Evolutionary conservation across 2,888 invertebrate genomes (phyloP).

Genomic region (Stenodera caucasica): DNA sequence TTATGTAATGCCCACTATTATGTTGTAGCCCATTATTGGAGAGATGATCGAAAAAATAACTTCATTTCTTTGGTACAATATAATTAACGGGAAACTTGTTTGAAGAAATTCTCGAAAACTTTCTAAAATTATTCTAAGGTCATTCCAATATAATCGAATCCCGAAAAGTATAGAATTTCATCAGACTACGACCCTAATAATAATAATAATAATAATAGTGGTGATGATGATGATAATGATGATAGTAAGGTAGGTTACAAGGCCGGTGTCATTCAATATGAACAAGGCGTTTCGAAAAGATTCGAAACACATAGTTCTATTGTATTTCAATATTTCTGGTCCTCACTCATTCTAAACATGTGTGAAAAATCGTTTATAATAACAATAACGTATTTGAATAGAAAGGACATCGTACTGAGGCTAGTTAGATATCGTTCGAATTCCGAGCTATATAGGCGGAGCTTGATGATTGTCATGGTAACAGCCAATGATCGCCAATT

Average conservation of each 20-base stretch:
- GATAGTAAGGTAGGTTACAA: conserved; percentile 48
- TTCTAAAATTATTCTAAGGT: not conserved
- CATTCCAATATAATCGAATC: not conserved
- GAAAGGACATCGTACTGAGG: too few relatives aligned
- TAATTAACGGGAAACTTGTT: not conserved
- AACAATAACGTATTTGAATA: too few relatives aligned
- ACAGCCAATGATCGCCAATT: too few relatives aligned
- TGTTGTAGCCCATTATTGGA: not conserved
- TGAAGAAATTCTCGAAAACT: not conserved
- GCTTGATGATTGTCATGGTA: too few relatives aligned
- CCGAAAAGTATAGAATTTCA: not conserved
- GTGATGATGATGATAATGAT: too few relatives aligned
- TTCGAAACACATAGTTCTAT: conserved; percentile 35
- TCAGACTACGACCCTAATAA: not conserved
- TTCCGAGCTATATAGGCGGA: too few relatives aligned
- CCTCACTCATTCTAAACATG: conserved; percentile 15
- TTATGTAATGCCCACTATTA: not conserved
- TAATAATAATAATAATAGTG: conserved; percentile 45
- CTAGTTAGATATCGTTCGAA: too few relatives aligned
- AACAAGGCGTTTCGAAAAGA: conserved; percentile 45
- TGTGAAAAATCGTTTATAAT: conserved; percentile 38
- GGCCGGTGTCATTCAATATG: conserved; percentile 44
- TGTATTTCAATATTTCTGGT: not conserved
- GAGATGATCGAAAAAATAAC: not conserved
- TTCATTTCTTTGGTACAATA: not conserved